Evolutionary conservation across 2,888 invertebrate species (phyloP), one percentile per base, ranked within the genome.

Genomic region (Pseudoips prasinana): DNA sequence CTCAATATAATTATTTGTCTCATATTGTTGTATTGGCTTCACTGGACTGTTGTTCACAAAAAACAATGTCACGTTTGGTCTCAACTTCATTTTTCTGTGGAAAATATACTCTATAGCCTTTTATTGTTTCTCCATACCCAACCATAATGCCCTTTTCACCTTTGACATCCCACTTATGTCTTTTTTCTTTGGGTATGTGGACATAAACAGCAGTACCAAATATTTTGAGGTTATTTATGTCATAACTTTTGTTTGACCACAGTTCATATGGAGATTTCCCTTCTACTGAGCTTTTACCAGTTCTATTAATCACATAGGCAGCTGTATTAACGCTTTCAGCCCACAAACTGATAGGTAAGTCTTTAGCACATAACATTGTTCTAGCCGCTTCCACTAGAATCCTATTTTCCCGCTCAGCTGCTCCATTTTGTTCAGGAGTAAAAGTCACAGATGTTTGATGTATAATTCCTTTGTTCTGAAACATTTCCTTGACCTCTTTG

Each of bases 341-440:
- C 45, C 40, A 40, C 7, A 46, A 23, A n/a, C 23, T 35, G 19
- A 38, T 40, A 2, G 30, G 38, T 29, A 40, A 10, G 6, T 22
- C 22, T 8, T n/a, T 24, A 6, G 35, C 29, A 24, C 18, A 10
- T 8, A 38, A 23, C 38, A 35, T 36, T 25, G 39, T 39, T 19
- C 67, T 37, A 20, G 58, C 61, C n/a, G 60, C 47, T 45, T 68
- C 67, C n/a, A 42, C 28, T 8, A 42, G 19, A 7, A 34, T 34
- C 1, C 47, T 20, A 17, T 38, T 44, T 10, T 40, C 35, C 6
- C 64, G 22, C 31, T 73, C 72, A 7, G 66, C 53, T n/a, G 46
- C 29, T 1, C 62, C 70, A 47, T 69, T 73, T 25, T 63, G 59
- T 29, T 65, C 46, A 1, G 60, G 62, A 3, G 45, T 55, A 23